These are phyloP conservation scores for Lordiphosa stackelbergi DNA, from an alignment of 1,140 invertebrate species.

Conservation along the genomic window DNA sequence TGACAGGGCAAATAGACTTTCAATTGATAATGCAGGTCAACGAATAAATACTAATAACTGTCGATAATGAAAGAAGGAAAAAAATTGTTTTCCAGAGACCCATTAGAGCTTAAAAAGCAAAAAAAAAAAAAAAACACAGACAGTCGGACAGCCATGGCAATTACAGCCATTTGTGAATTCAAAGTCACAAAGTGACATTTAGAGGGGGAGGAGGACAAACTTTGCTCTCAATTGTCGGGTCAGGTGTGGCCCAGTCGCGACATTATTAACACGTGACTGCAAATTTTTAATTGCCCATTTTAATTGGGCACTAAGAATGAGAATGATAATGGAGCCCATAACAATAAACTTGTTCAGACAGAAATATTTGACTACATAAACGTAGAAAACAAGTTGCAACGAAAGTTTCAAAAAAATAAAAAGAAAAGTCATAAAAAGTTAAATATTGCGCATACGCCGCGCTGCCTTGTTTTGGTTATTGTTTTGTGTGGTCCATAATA, in stretches of 20 bases:
- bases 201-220: neutral
- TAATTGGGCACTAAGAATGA: conserved; percentile 32
- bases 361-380: conserved; percentile 30
- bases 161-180: neutral
- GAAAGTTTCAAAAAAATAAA: conserved; percentile 21
- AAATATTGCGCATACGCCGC: conserved; percentile 42
- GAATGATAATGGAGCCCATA: conserved; percentile 21
- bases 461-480: conserved; percentile 34
- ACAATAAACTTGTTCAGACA: conserved; percentile 41
- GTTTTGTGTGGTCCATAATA: conserved; percentile 42
- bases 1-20: conserved; percentile 2
- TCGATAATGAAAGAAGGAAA: conserved; percentile 3
- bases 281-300: conserved; percentile 57
- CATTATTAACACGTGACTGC: conserved; percentile 63
- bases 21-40: conserved; percentile 5
- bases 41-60: conserved; percentile 4
- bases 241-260: conserved; percentile 30
- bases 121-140: neutral
- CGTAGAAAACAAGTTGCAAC: conserved; percentile 5
- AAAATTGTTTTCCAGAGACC: neutral
- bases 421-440: conserved; percentile 54
- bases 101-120: neutral
- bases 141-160: neutral
- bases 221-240: conserved; percentile 11
- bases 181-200: conserved; percentile 4